phyloP scores from a whole-genome alignment of 2,888 invertebrate species.

The Sminthurinus aureus region DNA sequence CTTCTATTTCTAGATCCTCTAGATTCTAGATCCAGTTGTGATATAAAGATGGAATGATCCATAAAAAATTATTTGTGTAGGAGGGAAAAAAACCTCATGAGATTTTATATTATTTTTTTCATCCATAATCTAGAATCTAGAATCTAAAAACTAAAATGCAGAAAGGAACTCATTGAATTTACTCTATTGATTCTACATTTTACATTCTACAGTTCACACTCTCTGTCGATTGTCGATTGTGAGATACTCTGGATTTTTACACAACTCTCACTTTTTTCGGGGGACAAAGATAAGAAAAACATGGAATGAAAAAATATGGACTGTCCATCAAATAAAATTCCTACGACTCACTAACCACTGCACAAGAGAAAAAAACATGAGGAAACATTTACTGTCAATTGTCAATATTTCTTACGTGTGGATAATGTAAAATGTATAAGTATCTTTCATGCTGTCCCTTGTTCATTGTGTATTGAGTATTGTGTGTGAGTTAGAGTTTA shows the following conservation, averaged over 20 bases:
- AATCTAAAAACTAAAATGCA: too few relatives aligned
- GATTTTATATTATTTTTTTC: too few relatives aligned
- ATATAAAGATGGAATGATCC: background rate
- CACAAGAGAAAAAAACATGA: background rate
- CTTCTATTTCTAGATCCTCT: background rate
- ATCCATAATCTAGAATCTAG: too few relatives aligned
- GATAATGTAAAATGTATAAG: background rate
- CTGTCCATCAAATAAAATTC: conserved; percentile 6
- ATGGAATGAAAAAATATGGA: background rate
- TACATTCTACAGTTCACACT: too few relatives aligned
- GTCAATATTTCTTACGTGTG: background rate
- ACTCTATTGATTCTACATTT: too few relatives aligned
- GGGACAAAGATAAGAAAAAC: background rate
- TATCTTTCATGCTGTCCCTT: background rate
- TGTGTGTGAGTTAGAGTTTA: too few relatives aligned
- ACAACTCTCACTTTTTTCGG: background rate
- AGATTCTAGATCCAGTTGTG: background rate
- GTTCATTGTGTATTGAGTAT: background rate
- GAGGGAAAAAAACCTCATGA: background rate
- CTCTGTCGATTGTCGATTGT: too few relatives aligned
- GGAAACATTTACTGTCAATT: background rate
- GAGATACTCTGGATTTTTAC: background rate
- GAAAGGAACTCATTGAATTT: too few relatives aligned
- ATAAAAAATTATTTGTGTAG: background rate
- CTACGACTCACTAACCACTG: conserved; percentile 5